Base-by-base conservation (phyloP, 2,113 vertebrate genomes). In the Sebastes fasciatus region DNA sequence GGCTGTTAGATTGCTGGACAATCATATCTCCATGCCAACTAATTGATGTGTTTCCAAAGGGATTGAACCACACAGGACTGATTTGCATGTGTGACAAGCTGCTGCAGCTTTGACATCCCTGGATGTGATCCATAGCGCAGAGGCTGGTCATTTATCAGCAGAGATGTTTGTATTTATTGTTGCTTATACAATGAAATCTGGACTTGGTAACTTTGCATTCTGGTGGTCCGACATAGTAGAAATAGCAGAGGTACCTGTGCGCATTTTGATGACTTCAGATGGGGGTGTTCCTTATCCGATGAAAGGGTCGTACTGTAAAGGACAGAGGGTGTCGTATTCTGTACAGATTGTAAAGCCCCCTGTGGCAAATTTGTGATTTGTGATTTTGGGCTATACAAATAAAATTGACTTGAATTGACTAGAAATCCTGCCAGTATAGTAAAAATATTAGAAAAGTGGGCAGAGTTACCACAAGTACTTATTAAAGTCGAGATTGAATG, bases 11-110 rank as follows among this genome's bases (percentile, higher is more conserved):
- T 63, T 69, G 61, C 54, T 76, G 77, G 61, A 79, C 52, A 76
- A 82, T 76, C 65, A 72, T 49, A 61, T 80, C 72, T 72, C 77
- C 77, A 85, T 85, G 83, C 77, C 76, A 61, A 69, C 65, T 69
- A 81, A 81, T 51, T 81, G 70, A 67, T 81, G 79, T 67, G 13
- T 74, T 74, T 61, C 63, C 62, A 67, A 51, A 78, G 11, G 54
- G 46, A 67, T 45, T 19, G n/a, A 73, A 61, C 14, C 63, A 74
- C 13, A 12, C 10, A 23, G 63, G 7, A n/a, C 26, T 66, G 62
- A 74, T 73, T 60, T 58, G 69, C 52, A 74, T 74, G 42, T 42
- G 43, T 80, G 43, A 73, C 62, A 66, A 34, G 42, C 78, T 79
- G 40, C 16, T 16, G 7, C 67, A 49, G 69, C 51, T 54, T 62